phyloP scores from a whole-genome alignment of 2,888 invertebrate species.

The Amorpha juglandis region DNA sequence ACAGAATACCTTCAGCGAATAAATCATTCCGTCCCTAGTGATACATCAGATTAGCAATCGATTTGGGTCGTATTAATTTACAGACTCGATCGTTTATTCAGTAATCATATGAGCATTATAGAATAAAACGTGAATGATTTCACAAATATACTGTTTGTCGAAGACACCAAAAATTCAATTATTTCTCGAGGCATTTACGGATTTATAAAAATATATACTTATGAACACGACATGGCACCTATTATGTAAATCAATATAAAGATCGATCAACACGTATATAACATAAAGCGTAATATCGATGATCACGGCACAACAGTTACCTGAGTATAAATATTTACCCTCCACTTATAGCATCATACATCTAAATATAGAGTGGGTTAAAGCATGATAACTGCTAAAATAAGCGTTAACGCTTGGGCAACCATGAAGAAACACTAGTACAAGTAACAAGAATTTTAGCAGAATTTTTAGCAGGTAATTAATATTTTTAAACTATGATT shows the following conservation, averaged over 20 bases:
- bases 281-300: background rate
- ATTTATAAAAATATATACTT: too few species aligned
- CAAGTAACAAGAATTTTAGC: background rate
- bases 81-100: too few species aligned
- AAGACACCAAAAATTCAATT: too few species aligned
- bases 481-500: background rate
- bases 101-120: too few species aligned
- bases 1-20: too few species aligned
- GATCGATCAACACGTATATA: conserved; percentile 10
- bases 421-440: background rate
- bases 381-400: conserved; percentile 4
- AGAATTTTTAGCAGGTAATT: background rate
- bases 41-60: too few species aligned
- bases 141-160: too few species aligned
- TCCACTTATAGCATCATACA: background rate
- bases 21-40: too few species aligned
- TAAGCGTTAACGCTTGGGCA: conserved; percentile 1
- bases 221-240: too few species aligned
- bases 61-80: too few species aligned
- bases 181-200: too few species aligned
- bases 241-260: background rate
- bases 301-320: background rate
- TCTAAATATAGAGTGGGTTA: conserved; percentile 7
- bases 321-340: conserved; percentile 12
- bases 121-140: too few species aligned